Conservation (phyloP, 2,888 invertebrate genomes). For the Luffia ferchaultella region DNA sequence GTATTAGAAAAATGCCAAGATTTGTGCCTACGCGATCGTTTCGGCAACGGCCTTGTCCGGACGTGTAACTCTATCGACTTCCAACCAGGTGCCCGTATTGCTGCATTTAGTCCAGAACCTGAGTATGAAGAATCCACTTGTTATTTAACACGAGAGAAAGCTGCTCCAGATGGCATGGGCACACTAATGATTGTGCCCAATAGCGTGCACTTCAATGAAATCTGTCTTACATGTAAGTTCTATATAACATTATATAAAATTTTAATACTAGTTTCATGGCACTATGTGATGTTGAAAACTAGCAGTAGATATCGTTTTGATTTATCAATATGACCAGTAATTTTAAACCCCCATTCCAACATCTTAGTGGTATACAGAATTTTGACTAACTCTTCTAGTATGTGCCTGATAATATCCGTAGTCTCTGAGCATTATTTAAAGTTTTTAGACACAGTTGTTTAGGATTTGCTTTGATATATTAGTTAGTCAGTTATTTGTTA, state of each 20-base stretch:
- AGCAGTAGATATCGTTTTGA: no score
- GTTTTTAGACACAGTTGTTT: no score
- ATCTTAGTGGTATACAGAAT: no score
- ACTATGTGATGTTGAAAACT: no score
- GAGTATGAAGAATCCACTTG: conserved; percentile 91
- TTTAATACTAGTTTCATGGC: conserved; percentile 14
- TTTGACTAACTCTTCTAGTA: no score
- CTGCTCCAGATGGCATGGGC: conserved; percentile 88
- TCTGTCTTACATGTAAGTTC: conserved; percentile 85
- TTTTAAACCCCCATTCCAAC: no score
- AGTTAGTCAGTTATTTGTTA: no score
- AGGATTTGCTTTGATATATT: no score
- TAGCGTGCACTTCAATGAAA: conserved; percentile 89
- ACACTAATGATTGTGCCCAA: conserved; percentile 89
- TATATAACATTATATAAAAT: conserved; percentile 6
- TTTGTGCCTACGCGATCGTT: conserved; percentile 83
- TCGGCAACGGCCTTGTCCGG: conserved; percentile 82
- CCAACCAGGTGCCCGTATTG: conserved; percentile 86
- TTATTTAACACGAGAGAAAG: conserved; percentile 85
- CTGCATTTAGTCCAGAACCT: conserved; percentile 80
- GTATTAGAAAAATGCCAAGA: conserved; percentile 91
- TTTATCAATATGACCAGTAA: no score
- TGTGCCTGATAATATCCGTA: no score
- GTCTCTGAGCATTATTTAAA: no score
- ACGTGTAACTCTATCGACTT: conserved; percentile 91